Percentiles rank a stretch among this genome's conserved stretches.
Conservation (phyloP, 1,140 invertebrate species). For the Yoshiicerus persimilis region DNA sequence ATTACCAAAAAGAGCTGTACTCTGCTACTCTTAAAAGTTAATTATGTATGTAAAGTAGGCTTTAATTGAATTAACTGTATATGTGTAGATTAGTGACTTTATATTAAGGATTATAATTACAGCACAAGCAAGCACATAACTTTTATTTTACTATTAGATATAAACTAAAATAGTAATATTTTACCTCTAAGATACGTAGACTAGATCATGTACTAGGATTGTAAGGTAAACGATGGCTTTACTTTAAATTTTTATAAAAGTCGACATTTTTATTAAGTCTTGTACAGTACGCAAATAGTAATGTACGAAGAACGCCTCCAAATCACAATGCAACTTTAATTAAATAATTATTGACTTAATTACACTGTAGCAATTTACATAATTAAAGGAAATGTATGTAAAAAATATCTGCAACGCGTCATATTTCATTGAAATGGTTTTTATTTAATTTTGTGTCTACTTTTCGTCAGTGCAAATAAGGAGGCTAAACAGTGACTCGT, state of each 20-base stretch:
- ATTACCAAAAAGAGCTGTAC: constrained; percentile 22
- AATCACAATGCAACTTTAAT: background rate
- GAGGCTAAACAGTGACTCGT: background rate
- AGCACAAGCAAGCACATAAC: background rate
- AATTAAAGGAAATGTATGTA: no score
- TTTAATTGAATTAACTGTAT: background rate
- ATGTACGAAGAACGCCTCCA: background rate
- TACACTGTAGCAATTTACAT: background rate
- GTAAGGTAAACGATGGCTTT: background rate
- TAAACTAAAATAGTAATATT: background rate
- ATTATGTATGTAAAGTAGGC: background rate
- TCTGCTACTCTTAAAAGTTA: background rate
- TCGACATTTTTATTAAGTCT: background rate
- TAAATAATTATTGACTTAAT: background rate
- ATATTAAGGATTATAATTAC: background rate
- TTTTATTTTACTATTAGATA: background rate
- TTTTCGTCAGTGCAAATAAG: background rate
- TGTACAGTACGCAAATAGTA: background rate
- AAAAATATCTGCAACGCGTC: no score
- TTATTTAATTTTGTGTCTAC: background rate
- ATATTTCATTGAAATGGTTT: background rate
- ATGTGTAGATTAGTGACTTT: background rate
- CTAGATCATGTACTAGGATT: background rate
- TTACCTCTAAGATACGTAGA: background rate
- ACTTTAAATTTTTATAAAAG: background rate